phyloP scores from a whole-genome alignment of 53 echinoderm and acorn worm genomes.

The Temnopleurus reevesii region DNA sequence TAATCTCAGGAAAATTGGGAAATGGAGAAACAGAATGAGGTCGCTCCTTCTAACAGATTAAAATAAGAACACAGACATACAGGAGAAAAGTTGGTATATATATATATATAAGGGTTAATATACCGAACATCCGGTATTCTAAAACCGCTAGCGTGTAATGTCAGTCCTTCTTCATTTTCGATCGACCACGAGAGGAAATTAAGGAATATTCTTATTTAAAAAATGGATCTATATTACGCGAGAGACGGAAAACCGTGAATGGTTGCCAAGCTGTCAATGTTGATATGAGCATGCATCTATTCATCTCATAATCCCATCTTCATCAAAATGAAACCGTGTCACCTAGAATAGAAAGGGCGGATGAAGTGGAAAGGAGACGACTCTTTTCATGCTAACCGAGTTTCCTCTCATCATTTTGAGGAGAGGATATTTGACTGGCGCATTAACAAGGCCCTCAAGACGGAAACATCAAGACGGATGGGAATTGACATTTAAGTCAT shows the following conservation, averaged over 20 bases:
- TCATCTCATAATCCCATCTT: neutral
- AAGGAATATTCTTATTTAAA: conserved; percentile 16
- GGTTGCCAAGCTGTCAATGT: neutral
- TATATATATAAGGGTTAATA: neutral
- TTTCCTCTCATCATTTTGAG: conserved; percentile 1
- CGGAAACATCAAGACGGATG: neutral
- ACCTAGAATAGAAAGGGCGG: neutral
- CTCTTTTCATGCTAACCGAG: conserved; percentile 24
- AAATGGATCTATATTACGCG: conserved; percentile 15
- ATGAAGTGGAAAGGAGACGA: neutral
- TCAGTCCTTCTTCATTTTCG: neutral
- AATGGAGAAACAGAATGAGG: too few relatives aligned
- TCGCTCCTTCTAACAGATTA: too few relatives aligned
- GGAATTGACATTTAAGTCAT: conserved; percentile 22
- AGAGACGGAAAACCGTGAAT: conserved; percentile 8
- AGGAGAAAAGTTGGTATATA: neutral
- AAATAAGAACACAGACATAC: too few relatives aligned
- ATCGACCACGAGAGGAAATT: neutral
- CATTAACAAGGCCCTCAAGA: neutral
- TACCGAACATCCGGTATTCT: neutral
- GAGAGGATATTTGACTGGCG: neutral
- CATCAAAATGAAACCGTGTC: conserved; percentile 13
- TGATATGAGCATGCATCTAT: neutral
- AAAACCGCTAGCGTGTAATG: neutral
- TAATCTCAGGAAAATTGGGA: neutral